These are phyloP conservation scores for Falco peregrinus DNA, from an alignment of 2,797 vertebrate species.

Conservation along the genomic window DNA sequence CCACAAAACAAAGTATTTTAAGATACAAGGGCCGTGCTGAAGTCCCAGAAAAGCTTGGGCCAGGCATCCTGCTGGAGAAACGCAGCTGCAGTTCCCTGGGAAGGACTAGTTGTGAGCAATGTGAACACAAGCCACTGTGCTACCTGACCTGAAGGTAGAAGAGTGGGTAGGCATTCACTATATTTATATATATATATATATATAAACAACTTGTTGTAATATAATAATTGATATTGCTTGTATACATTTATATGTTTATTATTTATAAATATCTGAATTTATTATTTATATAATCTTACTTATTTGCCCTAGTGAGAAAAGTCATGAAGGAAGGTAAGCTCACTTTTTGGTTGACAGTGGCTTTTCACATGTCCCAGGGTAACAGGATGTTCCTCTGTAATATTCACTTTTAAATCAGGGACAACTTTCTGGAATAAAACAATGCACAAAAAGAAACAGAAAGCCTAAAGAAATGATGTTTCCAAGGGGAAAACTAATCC, in stretches of 20 bases:
- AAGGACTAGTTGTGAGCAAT: neutral
- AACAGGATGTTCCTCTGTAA: neutral
- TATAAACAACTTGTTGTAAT: neutral
- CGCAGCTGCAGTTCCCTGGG: neutral
- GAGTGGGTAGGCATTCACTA: neutral
- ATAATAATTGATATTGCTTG: neutral
- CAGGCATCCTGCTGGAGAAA: neutral
- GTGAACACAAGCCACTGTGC: neutral
- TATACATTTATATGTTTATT: neutral
- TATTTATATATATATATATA: accelerated
- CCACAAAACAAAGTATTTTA: neutral
- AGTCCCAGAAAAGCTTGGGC: neutral
- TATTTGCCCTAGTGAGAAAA: neutral
- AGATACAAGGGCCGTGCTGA: neutral
- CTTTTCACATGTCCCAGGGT: neutral
- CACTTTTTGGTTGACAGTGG: neutral
- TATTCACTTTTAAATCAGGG: neutral
- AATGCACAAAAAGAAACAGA: neutral
- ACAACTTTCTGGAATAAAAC: neutral
- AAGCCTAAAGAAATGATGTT: neutral
- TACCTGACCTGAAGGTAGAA: neutral
- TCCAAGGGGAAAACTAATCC: neutral
- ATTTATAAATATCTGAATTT: neutral
- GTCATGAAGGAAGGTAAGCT: neutral
- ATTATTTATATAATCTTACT: neutral